Percentiles rank a stretch among this genome's conserved stretches.
Conservation (phyloP, 1,140 invertebrate species). For the Hyposmocoma kahamanoa region DNA sequence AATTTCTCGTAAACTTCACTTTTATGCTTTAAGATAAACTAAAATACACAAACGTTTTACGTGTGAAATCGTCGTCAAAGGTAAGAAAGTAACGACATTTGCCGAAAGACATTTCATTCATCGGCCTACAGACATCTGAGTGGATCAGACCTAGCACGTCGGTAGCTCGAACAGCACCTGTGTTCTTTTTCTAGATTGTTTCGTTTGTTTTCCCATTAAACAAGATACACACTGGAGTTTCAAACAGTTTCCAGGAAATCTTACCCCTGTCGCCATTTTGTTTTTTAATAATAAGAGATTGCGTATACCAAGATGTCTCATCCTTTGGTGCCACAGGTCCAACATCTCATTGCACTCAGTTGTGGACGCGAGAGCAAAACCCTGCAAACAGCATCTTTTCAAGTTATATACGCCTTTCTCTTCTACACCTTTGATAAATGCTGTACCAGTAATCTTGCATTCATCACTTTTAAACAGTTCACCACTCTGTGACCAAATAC, state of each 20-base stretch:
- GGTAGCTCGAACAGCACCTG: slow-evolving; percentile 1
- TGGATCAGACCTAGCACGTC: slow-evolving; percentile 7
- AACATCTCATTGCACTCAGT: not conserved
- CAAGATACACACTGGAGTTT: slow-evolving; percentile 14
- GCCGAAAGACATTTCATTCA: slow-evolving; percentile 26
- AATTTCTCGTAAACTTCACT: slow-evolving; percentile 25
- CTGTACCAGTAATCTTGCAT: too few relatives aligned
- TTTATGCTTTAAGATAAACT: slow-evolving; percentile 27
- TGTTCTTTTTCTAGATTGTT: slow-evolving; percentile 11
- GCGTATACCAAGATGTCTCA: not conserved
- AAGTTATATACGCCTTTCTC: too few relatives aligned
- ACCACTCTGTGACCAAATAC: too few relatives aligned
- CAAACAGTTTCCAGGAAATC: not conserved
- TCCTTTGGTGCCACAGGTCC: slow-evolving; percentile 4
- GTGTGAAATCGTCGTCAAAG: slow-evolving; percentile 40
- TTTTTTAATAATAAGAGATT: slow-evolving; percentile 3
- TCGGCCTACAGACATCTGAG: slow-evolving; percentile 23
- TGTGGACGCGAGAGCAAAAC: too few relatives aligned
- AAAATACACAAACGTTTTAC: too few relatives aligned
- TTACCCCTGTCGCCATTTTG: not conserved
- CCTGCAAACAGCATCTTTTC: not conserved
- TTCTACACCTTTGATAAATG: too few relatives aligned
- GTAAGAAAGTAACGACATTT: slow-evolving; percentile 39
- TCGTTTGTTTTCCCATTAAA: slow-evolving; percentile 18
- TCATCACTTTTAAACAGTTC: too few relatives aligned